Conservation (phyloP, 1,140 invertebrate species). For the Bathynomus jamesi region DNA sequence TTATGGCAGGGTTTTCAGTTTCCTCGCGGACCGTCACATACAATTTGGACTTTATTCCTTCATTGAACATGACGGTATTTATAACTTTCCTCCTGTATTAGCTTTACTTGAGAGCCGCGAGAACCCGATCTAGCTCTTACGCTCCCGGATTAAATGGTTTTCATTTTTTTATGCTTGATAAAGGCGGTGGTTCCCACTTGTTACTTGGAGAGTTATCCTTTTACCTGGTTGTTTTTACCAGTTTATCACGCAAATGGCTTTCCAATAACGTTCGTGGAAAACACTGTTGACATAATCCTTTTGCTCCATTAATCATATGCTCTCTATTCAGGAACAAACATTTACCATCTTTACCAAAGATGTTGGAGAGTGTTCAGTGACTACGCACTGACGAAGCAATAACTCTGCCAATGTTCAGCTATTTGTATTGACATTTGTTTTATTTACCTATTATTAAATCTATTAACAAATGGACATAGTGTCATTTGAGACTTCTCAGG, state of each 20-base stretch:
- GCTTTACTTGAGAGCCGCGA: too few relatives aligned
- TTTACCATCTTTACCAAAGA: neutral
- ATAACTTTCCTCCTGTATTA: neutral
- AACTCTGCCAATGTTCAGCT: neutral
- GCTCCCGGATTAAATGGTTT: too few relatives aligned
- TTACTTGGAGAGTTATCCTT: slow-evolving; percentile 18
- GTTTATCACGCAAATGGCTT: slow-evolving; percentile 17
- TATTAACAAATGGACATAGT: too few relatives aligned
- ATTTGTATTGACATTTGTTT: too few relatives aligned
- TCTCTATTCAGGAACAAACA: neutral
- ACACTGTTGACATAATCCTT: slow-evolving; percentile 13
- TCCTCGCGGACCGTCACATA: neutral
- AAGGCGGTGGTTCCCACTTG: slow-evolving; percentile 25
- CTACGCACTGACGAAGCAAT: neutral
- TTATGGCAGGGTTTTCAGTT: neutral
- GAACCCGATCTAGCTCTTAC: too few relatives aligned
- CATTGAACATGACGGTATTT: neutral
- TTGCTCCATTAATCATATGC: neutral
- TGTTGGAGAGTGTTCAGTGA: neutral
- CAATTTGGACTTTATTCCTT: neutral
- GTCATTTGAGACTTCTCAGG: too few relatives aligned
- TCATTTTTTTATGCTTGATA: neutral
- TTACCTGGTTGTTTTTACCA: slow-evolving; percentile 19
- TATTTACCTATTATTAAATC: too few relatives aligned
- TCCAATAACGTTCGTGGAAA: slow-evolving; percentile 24